phyloP scores from a whole-genome alignment of 2,888 invertebrate genomes.

The Cyrtodaria siliqua region DNA sequence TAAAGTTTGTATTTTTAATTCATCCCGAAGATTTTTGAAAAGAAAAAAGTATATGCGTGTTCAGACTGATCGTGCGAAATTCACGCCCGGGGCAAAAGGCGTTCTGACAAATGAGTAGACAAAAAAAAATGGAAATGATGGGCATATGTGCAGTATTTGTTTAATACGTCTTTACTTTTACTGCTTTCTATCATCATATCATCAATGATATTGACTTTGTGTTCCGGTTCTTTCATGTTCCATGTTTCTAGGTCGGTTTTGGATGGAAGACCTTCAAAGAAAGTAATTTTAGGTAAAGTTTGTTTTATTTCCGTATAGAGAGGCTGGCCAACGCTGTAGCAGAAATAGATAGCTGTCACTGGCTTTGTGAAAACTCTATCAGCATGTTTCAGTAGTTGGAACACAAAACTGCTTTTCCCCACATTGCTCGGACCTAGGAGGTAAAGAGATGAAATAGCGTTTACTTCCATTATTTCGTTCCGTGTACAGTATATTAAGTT shows the following conservation, averaged over 20 bases:
- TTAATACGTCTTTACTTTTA: slow-evolving; percentile 22
- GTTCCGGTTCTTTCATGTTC: slow-evolving; percentile 4
- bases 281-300: slow-evolving; percentile 20
- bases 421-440: background rate
- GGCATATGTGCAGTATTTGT: slow-evolving; percentile 40
- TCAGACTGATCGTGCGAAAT: slow-evolving; percentile 50
- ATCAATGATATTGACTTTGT: slow-evolving; percentile 36
- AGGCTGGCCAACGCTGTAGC: slow-evolving; percentile 47
- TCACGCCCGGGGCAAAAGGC: slow-evolving; percentile 37
- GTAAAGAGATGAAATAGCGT: background rate
- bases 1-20: slow-evolving; percentile 37
- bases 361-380: slow-evolving; percentile 27
- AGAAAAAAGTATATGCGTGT: slow-evolving; percentile 52
- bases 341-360: slow-evolving; percentile 21
- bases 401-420: slow-evolving; percentile 13
- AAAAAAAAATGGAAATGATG: slow-evolving; percentile 53
- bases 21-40: slow-evolving; percentile 49
- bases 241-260: slow-evolving; percentile 26
- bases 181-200: slow-evolving; percentile 31
- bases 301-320: slow-evolving; percentile 39
- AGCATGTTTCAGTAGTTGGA: slow-evolving; percentile 29
- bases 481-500: too few species aligned
- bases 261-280: slow-evolving; percentile 40
- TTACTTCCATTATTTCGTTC: too few species aligned
- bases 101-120: slow-evolving; percentile 59